Evolutionary conservation across 2,888 invertebrate genomes (phyloP).

Genomic region (Vanessa cardui): DNA sequence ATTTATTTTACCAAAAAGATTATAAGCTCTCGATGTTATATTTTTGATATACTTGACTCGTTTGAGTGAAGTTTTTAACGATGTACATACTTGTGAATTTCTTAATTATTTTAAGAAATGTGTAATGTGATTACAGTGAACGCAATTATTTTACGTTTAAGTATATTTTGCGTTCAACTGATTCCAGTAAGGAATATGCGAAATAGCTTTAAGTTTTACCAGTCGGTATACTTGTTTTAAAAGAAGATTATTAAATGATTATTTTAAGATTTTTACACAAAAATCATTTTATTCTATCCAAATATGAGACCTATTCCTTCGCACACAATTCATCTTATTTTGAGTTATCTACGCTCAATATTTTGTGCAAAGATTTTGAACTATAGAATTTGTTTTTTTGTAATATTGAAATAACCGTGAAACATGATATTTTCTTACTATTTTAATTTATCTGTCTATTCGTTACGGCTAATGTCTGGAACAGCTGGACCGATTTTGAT

Average conservation of each 20-base stretch:
- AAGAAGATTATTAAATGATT: conserved; percentile 26
- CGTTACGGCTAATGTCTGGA: too few species aligned
- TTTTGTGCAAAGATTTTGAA: too few species aligned
- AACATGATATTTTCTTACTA: too few species aligned
- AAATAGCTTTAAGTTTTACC: conserved; percentile 70
- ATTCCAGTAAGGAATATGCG: conserved; percentile 4
- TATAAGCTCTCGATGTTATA: conserved; percentile 13
- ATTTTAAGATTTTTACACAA: conserved; percentile 23
- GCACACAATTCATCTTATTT: neutral
- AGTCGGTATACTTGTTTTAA: conserved; percentile 54
- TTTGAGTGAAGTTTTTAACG: neutral
- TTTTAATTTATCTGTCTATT: too few species aligned
- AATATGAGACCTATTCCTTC: neutral
- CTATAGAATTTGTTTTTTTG: too few species aligned
- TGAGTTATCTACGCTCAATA: too few species aligned
- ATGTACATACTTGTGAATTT: neutral
- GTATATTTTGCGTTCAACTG: conserved; percentile 17
- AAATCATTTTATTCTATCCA: conserved; percentile 18
- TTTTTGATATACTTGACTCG: neutral
- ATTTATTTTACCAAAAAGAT: conserved; percentile 26
- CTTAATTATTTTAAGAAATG: conserved; percentile 20
- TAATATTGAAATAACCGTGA: too few species aligned
- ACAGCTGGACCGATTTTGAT: too few species aligned
- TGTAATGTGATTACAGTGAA: conserved; percentile 24
- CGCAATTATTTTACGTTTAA: conserved; percentile 10